phyloP scores from a whole-genome alignment of 1,140 invertebrate genomes.

The Calliopsis andreniformis region DNA sequence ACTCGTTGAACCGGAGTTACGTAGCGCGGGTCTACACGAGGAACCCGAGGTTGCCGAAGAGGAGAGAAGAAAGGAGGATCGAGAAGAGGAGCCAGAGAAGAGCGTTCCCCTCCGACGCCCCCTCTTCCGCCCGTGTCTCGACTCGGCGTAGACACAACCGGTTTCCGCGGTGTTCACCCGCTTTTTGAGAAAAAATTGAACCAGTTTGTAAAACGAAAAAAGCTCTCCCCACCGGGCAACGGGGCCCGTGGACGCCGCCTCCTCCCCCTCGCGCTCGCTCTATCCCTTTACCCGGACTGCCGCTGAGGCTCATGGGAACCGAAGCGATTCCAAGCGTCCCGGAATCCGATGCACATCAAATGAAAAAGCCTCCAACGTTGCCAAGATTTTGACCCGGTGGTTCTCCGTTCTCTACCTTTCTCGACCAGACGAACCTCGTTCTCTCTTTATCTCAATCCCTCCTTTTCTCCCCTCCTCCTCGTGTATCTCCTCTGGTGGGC shows the following conservation, averaged over 20 bases:
- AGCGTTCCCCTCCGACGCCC: constrained; percentile 69
- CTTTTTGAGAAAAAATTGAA: constrained; percentile 82
- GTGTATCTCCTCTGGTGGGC: no score
- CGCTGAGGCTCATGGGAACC: constrained; percentile 70
- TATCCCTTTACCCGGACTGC: constrained; percentile 46
- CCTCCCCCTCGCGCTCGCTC: constrained; percentile 41
- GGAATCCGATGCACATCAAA: constrained; percentile 66
- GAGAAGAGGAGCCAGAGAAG: constrained; percentile 27
- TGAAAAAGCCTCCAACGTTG: constrained; percentile 59
- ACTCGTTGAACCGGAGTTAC: constrained; percentile 28
- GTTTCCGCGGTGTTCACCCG: constrained; percentile 80
- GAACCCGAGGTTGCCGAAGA: constrained; percentile 45
- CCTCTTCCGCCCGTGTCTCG: constrained; percentile 48
- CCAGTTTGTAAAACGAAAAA: constrained; percentile 82
- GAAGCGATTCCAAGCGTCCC: constrained; percentile 65
- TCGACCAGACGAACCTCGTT: neutral
- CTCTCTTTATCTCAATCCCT: neutral
- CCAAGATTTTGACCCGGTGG: constrained; percentile 32
- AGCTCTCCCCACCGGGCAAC: constrained; percentile 69
- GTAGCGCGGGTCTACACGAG: constrained; percentile 46
- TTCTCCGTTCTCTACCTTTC: neutral
- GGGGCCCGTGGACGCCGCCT: neutral
- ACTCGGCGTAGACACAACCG: constrained; percentile 76
- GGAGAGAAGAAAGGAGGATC: constrained; percentile 36
- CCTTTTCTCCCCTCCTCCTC: neutral